These are phyloP conservation scores for Montipora cactus DNA, from an alignment of 64 coral and sea anemone genomes.

Conservation along the genomic window DNA sequence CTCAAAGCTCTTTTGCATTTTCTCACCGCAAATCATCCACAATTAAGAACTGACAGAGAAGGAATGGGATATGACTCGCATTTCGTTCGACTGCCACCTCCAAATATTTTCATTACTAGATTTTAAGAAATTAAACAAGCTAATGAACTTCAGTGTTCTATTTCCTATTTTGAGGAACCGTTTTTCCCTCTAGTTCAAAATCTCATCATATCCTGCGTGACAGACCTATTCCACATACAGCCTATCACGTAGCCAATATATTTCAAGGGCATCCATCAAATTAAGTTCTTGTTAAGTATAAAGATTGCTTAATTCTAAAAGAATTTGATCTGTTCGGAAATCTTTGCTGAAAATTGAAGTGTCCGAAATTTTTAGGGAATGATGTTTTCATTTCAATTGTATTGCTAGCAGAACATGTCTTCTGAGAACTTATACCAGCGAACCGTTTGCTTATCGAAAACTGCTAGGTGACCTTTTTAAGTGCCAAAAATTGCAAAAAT, in stretches of 20 bases:
- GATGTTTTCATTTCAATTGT: background rate
- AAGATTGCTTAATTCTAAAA: background rate
- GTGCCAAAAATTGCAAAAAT: background rate
- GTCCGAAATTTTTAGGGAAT: too few relatives aligned
- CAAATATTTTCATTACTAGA: too few relatives aligned
- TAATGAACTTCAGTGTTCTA: too few relatives aligned
- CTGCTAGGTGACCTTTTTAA: background rate
- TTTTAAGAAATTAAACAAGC: too few relatives aligned
- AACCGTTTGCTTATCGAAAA: background rate
- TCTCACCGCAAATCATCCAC: too few relatives aligned
- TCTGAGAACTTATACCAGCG: background rate
- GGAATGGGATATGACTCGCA: too few relatives aligned
- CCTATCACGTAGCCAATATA: background rate
- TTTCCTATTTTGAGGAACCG: too few relatives aligned
- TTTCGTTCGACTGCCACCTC: too few relatives aligned
- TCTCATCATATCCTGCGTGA: background rate
- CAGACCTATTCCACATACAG: background rate
- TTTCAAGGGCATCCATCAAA: background rate
- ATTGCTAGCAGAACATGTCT: background rate
- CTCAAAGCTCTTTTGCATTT: too few relatives aligned
- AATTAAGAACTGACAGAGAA: too few relatives aligned
- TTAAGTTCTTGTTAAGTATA: background rate
- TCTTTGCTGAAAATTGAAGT: background rate
- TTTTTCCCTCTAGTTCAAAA: background rate
- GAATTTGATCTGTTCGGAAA: too few relatives aligned